These are phyloP conservation scores for Aromia moschata DNA, from an alignment of 2,888 invertebrate genomes.

Conservation along the genomic window DNA sequence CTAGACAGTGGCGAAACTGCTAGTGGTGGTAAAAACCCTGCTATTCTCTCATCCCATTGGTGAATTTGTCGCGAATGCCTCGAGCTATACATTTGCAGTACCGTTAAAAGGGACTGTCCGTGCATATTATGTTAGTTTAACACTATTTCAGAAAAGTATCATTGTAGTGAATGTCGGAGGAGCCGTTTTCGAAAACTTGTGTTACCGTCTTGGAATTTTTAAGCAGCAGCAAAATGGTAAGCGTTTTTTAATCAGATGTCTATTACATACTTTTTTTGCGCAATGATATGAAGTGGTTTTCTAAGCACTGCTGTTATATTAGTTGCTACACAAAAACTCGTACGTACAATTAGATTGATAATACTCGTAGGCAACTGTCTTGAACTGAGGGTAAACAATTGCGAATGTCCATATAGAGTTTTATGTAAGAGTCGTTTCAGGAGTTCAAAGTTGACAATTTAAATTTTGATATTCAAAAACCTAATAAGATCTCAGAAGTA, in stretches of 20 bases:
- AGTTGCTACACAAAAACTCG: too few relatives aligned
- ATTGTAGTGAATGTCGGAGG: background rate
- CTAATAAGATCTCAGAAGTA: too few relatives aligned
- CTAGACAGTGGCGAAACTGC: slow-evolving; percentile 20
- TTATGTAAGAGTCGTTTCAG: too few relatives aligned
- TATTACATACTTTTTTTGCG: too few relatives aligned
- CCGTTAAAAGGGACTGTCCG: slow-evolving; percentile 22
- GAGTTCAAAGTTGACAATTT: too few relatives aligned
- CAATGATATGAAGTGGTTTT: too few relatives aligned
- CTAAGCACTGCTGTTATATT: too few relatives aligned
- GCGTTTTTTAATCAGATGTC: background rate
- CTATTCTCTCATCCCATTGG: slow-evolving; percentile 25
- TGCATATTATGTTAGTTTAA: slow-evolving; percentile 18
- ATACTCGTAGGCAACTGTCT: too few relatives aligned
- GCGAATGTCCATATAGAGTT: too few relatives aligned
- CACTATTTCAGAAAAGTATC: background rate
- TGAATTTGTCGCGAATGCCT: slow-evolving; percentile 19
- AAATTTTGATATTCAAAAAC: too few relatives aligned
- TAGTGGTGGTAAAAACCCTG: slow-evolving; percentile 27
- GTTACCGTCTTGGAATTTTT: background rate
- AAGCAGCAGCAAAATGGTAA: background rate
- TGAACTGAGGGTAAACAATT: too few relatives aligned
- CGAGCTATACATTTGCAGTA: slow-evolving; percentile 18
- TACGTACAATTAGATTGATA: too few relatives aligned
- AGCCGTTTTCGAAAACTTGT: background rate